Evolutionary conservation across 2,113 vertebrate species (phyloP), one percentile per base, ranked within the genome.

Genomic region (Murina feae): DNA sequence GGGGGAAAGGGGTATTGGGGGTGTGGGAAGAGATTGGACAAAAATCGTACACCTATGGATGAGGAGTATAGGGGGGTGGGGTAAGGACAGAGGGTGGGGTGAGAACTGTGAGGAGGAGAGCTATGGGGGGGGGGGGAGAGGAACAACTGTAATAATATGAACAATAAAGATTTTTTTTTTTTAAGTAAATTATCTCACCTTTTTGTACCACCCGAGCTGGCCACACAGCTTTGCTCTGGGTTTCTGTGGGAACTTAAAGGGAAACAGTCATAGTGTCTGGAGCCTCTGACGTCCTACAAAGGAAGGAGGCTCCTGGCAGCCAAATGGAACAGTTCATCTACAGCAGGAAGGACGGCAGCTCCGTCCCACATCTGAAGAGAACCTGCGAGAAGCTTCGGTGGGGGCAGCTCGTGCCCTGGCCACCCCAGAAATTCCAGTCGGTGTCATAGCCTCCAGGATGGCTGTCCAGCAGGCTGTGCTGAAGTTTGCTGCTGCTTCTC

Each of bases 401-500:
- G 30, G 37, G 20, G 37, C 88, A 55, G 49, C 47, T 55, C 3
- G 0, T 42, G 47, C 76, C 47, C 1, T 2, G 1, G 63, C 5
- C 5, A 30, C 76, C 76, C 0, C 3, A 4, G 37, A 35, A 44
- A n/a, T 28, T 2, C 20, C 6, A n/a, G 49, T 18, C 63, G 6
- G 14, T 4, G 47, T 55, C 63, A 1, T 2, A 6, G 47, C 74
- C 28, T 17, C 60, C 28, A 5, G 32, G 37, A 32, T 16, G 2
- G 4, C 74, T 25, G 28, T 60, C 75, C 18, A 0, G 87, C 0
- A 5, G 42, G 75, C 35, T 25, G 28, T 44, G 75, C 87, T 25
- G 30, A 75, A 10, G 68, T 58, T 55, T 23, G 7, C 58, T 5
- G n/a, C 44, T 8, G 60, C n/a, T n/a, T n/a, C n/a, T n/a, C n/a